These are phyloP conservation scores for Mormyrops attenuatus DNA, from an alignment of 2,797 vertebrate species.

Conservation along the genomic window DNA sequence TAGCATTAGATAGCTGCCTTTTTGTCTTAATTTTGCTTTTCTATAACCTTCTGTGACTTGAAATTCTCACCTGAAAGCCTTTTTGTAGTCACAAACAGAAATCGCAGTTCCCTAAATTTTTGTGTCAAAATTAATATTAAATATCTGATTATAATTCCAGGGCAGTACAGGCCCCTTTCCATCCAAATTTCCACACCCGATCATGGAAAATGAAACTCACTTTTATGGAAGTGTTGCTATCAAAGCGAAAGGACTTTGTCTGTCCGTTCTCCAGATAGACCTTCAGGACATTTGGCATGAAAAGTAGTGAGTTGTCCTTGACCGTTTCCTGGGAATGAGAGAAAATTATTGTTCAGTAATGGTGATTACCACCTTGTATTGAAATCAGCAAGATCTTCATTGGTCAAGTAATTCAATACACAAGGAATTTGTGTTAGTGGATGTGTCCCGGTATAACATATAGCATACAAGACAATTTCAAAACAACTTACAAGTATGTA, in stretches of 20 bases:
- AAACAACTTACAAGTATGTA: slow-evolving; percentile 12
- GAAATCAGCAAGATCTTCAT: background rate
- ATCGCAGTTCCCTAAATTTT: background rate
- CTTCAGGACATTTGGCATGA: slow-evolving; percentile 98
- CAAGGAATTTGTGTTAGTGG: background rate
- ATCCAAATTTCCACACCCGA: background rate
- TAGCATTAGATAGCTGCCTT: background rate
- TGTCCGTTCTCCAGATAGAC: slow-evolving; percentile 98
- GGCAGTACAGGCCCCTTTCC: background rate
- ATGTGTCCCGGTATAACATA: background rate
- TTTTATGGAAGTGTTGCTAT: slow-evolving; percentile 94
- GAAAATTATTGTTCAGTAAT: slow-evolving; percentile 30
- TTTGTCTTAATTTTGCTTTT: background rate
- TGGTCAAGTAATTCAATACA: background rate
- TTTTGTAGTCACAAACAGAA: background rate
- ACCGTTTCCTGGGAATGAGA: slow-evolving; percentile 65
- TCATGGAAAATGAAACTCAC: slow-evolving; percentile 49
- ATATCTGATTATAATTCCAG: background rate
- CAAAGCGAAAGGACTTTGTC: slow-evolving; percentile 96
- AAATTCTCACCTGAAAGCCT: background rate
- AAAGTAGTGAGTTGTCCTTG: slow-evolving; percentile 87
- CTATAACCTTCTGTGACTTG: background rate
- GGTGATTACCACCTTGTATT: slow-evolving; percentile 17
- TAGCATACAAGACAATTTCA: slow-evolving; percentile 38
- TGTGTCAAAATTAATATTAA: background rate